A percentile compares a stretch with the other conserved stretches of the same genome.
Evolutionary conservation across 2,113 vertebrate genomes (phyloP).

Genomic region (Apodemus sylvaticus): DNA sequence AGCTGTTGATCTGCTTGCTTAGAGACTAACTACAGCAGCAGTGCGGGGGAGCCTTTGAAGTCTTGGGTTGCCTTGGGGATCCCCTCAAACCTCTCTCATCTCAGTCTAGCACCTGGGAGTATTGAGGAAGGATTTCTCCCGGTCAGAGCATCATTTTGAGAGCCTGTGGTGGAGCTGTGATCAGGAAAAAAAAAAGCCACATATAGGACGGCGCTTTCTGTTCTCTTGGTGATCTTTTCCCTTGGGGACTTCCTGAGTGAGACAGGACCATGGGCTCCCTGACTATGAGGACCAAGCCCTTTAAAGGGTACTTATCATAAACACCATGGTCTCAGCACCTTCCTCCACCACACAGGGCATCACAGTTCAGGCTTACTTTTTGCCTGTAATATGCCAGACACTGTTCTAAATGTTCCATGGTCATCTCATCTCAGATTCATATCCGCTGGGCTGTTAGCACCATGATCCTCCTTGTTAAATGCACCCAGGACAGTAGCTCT

Average conservation of each 20-base stretch:
- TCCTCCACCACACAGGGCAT: not conserved
- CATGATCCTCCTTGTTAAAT: not conserved
- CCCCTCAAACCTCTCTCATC: not conserved
- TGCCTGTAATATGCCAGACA: not conserved
- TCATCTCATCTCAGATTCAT: not conserved
- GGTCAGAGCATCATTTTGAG: not conserved
- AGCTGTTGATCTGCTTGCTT: not conserved
- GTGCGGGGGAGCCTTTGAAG: not conserved
- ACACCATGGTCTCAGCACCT: not conserved
- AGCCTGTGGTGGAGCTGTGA: not conserved
- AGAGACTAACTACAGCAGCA: not conserved
- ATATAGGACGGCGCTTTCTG: not conserved
- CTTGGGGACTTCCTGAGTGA: not conserved
- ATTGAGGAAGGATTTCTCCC: slow-evolving; percentile 38
- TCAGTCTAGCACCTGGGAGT: not conserved
- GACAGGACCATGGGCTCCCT: not conserved
- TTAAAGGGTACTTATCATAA: not conserved
- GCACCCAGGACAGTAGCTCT: not conserved
- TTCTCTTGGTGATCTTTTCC: not conserved
- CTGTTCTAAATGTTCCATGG: not conserved
- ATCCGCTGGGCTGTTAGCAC: not conserved
- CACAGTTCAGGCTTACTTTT: not conserved
- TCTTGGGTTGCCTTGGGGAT: not conserved
- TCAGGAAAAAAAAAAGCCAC: not conserved
- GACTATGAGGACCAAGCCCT: not conserved